These are phyloP conservation scores for Ameiurus melas DNA, from an alignment of 2,113 vertebrate genomes.

Conservation along the genomic window DNA sequence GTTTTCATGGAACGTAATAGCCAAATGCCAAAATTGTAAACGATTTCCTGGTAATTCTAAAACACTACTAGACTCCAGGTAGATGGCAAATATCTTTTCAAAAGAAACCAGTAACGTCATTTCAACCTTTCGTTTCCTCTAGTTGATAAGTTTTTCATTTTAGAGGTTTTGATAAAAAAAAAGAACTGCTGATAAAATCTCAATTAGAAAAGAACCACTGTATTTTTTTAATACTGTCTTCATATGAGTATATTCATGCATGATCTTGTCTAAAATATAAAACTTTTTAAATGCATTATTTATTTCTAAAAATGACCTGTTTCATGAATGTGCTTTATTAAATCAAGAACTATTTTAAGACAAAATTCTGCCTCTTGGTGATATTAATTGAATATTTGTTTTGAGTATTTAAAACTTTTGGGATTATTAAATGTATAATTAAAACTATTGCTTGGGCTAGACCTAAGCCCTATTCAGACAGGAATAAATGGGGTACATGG, in stretches of 20 bases:
- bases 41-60: neutral
- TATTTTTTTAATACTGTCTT: neutral
- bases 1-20: neutral
- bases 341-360: neutral
- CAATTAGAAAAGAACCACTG: neutral
- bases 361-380: neutral
- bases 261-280: neutral
- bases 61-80: conserved; percentile 43
- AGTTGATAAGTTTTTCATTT: neutral
- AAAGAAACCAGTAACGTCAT: neutral
- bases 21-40: neutral
- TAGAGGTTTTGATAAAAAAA: neutral
- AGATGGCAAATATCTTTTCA: neutral
- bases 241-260: conserved; percentile 8
- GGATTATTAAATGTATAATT: neutral
- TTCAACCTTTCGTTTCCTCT: neutral
- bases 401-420: neutral
- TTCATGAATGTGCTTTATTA: conserved; percentile 26
- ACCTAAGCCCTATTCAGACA: neutral
- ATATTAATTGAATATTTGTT: neutral
- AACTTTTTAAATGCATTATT: neutral
- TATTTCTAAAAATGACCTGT: neutral
- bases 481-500: neutral
- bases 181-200: conserved; percentile 5
- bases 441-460: neutral